phyloP scores from a whole-genome alignment of 2,797 vertebrate species.

The Thaleichthys pacificus region DNA sequence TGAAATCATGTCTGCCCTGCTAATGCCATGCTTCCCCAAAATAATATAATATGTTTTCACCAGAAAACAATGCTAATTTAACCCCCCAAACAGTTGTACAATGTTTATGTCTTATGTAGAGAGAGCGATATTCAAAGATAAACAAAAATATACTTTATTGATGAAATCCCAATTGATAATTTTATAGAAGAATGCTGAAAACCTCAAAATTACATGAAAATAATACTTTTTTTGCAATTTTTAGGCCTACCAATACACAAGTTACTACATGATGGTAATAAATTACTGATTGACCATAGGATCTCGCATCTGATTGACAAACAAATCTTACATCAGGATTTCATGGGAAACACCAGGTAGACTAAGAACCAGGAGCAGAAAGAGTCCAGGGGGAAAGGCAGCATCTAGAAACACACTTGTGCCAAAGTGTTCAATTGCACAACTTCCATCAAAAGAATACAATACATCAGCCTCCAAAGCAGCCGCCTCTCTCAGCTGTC shows the following conservation, averaged over 20 bases:
- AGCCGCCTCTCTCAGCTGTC: slow-evolving; percentile 40
- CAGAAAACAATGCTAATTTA: slow-evolving; percentile 1
- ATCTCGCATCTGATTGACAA: not conserved
- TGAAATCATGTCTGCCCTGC: slow-evolving; percentile 77
- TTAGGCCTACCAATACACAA: not conserved
- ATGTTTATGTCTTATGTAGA: not conserved
- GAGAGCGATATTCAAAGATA: not conserved
- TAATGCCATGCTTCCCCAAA: slow-evolving; percentile 69
- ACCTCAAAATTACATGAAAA: too few relatives aligned
- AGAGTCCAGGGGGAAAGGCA: not conserved
- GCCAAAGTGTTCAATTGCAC: too few relatives aligned
- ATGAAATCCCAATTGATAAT: slow-evolving; percentile 13
- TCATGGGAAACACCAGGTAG: too few relatives aligned
- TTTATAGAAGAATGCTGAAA: too few relatives aligned
- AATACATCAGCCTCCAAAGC: not conserved
- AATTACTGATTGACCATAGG: too few relatives aligned
- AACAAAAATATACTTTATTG: slow-evolving; percentile 42
- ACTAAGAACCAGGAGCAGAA: too few relatives aligned
- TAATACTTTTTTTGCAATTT: not conserved
- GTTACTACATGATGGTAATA: too few relatives aligned
- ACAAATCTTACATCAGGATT: not conserved
- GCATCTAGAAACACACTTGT: too few relatives aligned
- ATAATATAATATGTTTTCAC: slow-evolving; percentile 59
- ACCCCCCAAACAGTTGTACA: too few relatives aligned
- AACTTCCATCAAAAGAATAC: too few relatives aligned